Evolutionary conservation across 2,113 vertebrate species (phyloP).

Genomic region (Dipodomys ordii): DNA sequence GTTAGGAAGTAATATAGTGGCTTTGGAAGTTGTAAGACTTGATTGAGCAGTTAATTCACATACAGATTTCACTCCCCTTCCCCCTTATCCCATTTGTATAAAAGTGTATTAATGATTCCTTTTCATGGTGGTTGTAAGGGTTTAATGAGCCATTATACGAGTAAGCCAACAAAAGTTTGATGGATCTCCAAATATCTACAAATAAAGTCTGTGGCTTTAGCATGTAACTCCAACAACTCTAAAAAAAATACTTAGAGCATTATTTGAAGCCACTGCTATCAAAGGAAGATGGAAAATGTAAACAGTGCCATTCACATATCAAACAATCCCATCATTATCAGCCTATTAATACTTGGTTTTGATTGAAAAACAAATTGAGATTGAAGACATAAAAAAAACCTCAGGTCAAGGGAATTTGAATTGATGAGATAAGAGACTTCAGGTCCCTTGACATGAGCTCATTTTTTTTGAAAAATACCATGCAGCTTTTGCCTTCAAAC

Average conservation of each 20-base stretch:
- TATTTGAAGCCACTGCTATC: not conserved
- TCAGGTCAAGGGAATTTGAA: not conserved
- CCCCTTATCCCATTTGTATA: not conserved
- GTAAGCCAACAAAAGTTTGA: not conserved
- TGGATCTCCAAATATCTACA: not conserved
- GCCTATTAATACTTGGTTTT: not conserved
- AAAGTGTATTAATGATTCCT: not conserved
- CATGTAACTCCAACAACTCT: not conserved
- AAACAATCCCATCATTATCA: not conserved
- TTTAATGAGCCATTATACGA: not conserved
- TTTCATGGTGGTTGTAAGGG: not conserved
- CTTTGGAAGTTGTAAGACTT: not conserved
- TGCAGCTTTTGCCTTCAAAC: not conserved
- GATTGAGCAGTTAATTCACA: not conserved
- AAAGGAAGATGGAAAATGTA: not conserved
- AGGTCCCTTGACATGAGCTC: not conserved
- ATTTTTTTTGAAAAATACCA: not conserved
- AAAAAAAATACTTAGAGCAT: not conserved
- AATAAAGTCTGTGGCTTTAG: not conserved
- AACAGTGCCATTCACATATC: not conserved
- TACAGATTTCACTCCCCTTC: not conserved
- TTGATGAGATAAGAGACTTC: not conserved
- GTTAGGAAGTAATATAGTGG: not conserved
- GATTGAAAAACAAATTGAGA: not conserved
- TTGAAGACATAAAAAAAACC: not conserved